Percentiles rank a stretch among this genome's conserved stretches.
Evolutionary conservation across 2,797 vertebrate genomes (phyloP).

Genomic region (Platalea minor): DNA sequence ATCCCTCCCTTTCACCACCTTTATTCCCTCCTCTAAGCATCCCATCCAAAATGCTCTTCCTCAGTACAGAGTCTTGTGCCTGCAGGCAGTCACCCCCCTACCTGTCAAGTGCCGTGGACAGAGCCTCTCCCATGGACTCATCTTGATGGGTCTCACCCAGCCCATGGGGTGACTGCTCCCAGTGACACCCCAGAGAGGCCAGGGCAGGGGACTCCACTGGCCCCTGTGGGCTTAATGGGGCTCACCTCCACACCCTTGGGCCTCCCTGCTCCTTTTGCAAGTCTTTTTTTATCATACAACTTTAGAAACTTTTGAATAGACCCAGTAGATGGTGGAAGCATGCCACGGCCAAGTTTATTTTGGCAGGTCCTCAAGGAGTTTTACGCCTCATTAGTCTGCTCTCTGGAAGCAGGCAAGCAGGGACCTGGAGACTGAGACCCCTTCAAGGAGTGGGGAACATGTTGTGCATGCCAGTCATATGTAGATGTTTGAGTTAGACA

Average conservation of each 20-base stretch:
- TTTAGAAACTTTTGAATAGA: background rate
- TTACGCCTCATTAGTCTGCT: background rate
- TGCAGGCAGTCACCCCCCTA: background rate
- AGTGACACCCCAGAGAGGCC: background rate
- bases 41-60: background rate
- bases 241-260: rapidly evolving
- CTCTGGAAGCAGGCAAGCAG: background rate
- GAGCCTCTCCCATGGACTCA: background rate
- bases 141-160: background rate
- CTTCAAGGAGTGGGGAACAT: background rate
- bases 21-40: background rate
- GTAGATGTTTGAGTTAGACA: background rate
- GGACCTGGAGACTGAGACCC: background rate
- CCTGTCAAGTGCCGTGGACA: background rate
- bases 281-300: background rate
- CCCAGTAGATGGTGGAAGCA: background rate
- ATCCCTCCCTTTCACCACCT: background rate
- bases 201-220: background rate
- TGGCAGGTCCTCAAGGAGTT: background rate
- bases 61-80: rapidly evolving
- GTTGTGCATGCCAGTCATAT: background rate
- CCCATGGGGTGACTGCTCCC: background rate
- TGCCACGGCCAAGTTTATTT: background rate
- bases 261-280: background rate
- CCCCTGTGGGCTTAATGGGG: rapidly evolving